Base-by-base conservation (phyloP, 2,113 vertebrate genomes). In the Ramphastos sulfuratus region DNA sequence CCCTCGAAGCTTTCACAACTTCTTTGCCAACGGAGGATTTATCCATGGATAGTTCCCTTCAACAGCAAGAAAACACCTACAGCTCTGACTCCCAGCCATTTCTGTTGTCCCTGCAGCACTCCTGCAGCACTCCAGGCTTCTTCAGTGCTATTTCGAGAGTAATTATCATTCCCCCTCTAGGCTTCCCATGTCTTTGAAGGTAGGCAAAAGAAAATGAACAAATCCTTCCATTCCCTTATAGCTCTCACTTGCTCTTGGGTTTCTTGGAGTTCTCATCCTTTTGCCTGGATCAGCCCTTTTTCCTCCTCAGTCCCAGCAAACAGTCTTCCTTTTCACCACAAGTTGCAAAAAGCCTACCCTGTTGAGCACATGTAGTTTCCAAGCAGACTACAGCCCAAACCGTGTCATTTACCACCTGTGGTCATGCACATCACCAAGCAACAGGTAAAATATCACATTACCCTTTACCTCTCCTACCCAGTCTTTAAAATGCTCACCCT, bases 181-280 rank as follows among this genome's bases (percentile, higher is more conserved):
- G 42, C 48, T 93, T 89, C 54, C 48, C 7, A 35, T 31, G 17
- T 54, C 81, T 94, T 94, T 94, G 89, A 93, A 92, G 70, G 37
- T 8, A 89, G 58, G 73, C 56, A 78, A 8, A 74, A 75, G 37
- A 60, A 76, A 92, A 80, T 81, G n/a, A 90, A 67, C 17, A 74
- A 70, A 55, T 66, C 15, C 16, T 84, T 77, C 74, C 18, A 31
- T 50, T 73, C 21, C 17, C 7, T 12, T 7, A 21, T 14, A 67
- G 77, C 42, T 90, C 30, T 90, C 30, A 20, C 59, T 90, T 90
- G 20, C 35, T 58, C 48, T 58, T 74, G 30, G 56, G 21, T 13
- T 54, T 72, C 52, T 72, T 67, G 30, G 27, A 65, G 9, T 93
- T 93, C 65, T 85, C 44, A 77, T 59, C 27, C 31, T 89, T 93